These are phyloP conservation scores for Nasonovia ribisnigri DNA, from an alignment of 2,888 invertebrate species.

Conservation along the genomic window DNA sequence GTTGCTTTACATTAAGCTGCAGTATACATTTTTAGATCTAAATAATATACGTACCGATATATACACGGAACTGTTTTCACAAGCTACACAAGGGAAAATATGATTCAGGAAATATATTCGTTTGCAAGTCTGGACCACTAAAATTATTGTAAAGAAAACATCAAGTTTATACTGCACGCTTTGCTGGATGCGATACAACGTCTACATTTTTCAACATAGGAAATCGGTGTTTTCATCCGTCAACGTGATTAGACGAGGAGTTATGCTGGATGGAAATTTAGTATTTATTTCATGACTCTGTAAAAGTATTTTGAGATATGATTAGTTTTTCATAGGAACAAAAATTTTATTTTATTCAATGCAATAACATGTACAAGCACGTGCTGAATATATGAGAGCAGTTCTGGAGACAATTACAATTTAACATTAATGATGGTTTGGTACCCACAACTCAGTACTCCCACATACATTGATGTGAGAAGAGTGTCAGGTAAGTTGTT, in stretches of 20 bases:
- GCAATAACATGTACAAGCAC: background rate
- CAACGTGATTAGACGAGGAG: background rate
- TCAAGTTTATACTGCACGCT: background rate
- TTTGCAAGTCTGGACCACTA: background rate
- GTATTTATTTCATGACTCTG: background rate
- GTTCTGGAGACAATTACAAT: background rate
- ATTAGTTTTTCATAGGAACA: background rate
- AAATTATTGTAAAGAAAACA: background rate
- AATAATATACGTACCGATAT: too few relatives aligned
- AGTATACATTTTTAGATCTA: too few relatives aligned
- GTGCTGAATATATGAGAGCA: background rate
- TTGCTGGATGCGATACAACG: background rate
- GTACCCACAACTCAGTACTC: too few relatives aligned
- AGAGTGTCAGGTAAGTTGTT: background rate
- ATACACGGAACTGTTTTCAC: background rate
- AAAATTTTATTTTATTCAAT: background rate
- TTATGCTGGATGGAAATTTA: background rate
- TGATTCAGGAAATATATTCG: background rate
- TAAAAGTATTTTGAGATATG: background rate
- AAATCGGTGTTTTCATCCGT: background rate
- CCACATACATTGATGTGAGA: too few relatives aligned
- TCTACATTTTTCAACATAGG: background rate
- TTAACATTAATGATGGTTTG: background rate
- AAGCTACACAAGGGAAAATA: background rate
- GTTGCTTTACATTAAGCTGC: too few relatives aligned